Conservation (phyloP, 2,888 invertebrate species). For the Eutolmus rufibarbis region DNA sequence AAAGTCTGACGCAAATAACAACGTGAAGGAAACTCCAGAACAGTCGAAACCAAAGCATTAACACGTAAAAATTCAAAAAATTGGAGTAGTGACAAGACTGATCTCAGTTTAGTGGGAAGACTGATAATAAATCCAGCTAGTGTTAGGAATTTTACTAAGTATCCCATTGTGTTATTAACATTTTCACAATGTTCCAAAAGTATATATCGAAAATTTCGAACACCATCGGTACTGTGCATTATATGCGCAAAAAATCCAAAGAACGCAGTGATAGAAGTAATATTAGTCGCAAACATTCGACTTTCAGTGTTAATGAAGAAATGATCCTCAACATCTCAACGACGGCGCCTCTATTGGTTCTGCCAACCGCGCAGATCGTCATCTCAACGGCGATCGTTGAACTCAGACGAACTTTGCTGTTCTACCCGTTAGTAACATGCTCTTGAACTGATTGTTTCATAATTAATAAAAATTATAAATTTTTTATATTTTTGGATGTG, state of each 20-base stretch:
- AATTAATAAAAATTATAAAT: not conserved
- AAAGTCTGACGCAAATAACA: conserved; percentile 49
- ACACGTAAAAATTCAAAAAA: not conserved
- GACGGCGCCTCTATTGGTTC: conserved; percentile 57
- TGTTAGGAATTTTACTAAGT: not conserved
- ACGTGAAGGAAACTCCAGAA: conserved; percentile 29
- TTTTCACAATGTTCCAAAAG: conserved; percentile 57
- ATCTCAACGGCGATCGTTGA: conserved; percentile 65
- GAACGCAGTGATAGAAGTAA: conserved; percentile 40
- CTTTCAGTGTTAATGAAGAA: conserved; percentile 32
- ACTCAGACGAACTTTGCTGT: conserved; percentile 63
- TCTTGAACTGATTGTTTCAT: not conserved
- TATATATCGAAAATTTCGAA: conserved; percentile 60
- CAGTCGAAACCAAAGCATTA: conserved; percentile 47
- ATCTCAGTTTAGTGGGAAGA: conserved; percentile 7
- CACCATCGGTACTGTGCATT: conserved; percentile 52
- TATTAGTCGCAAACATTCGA: not conserved
- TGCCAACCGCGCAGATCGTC: conserved; percentile 64
- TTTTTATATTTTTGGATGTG: conserved; percentile 43
- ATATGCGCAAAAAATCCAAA: conserved; percentile 47
- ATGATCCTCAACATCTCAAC: conserved; percentile 36
- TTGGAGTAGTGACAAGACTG: not conserved
- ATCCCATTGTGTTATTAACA: not conserved
- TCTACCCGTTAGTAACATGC: conserved; percentile 64
- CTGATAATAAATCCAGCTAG: conserved; percentile 6